These are phyloP conservation scores for Lasioglossum lativentre DNA, from an alignment of 2,888 invertebrate species.

Conservation along the genomic window DNA sequence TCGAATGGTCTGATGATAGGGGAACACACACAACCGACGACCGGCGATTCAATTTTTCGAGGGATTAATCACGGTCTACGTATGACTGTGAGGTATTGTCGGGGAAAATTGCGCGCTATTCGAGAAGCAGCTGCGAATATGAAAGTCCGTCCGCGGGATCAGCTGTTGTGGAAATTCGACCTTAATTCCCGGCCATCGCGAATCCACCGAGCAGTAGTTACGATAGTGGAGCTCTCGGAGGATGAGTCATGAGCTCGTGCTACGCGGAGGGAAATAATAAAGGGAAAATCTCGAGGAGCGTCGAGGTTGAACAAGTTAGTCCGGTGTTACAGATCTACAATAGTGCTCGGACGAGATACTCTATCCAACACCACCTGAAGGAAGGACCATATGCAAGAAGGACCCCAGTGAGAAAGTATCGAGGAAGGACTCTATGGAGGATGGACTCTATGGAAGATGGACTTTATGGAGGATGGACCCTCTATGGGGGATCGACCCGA, in stretches of 20 bases:
- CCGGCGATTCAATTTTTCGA: conserved; percentile 11
- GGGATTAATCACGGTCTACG: conserved; percentile 12
- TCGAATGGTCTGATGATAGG: conserved; percentile 19
- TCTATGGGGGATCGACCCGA: too few species aligned
- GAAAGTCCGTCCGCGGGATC: conserved; percentile 13
- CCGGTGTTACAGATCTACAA: neutral
- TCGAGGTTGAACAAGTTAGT: neutral
- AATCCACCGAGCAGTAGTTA: neutral
- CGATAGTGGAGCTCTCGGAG: neutral
- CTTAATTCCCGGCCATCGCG: conserved; percentile 16
- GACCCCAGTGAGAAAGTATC: too few species aligned
- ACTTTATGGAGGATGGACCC: too few species aligned
- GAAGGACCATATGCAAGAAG: neutral
- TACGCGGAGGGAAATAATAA: neutral
- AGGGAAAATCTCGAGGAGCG: neutral
- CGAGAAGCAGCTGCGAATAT: conserved; percentile 1
- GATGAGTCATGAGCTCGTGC: neutral
- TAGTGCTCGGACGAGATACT: neutral
- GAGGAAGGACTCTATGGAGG: too few species aligned
- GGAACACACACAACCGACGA: conserved; percentile 25
- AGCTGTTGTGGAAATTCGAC: conserved; percentile 15
- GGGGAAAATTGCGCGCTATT: neutral
- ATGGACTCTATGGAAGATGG: too few species aligned
- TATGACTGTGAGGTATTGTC: conserved; percentile 5
- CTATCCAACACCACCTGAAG: neutral